Base-by-base conservation (phyloP, 2,113 vertebrate species). In the Nycticryphes semicollaris region DNA sequence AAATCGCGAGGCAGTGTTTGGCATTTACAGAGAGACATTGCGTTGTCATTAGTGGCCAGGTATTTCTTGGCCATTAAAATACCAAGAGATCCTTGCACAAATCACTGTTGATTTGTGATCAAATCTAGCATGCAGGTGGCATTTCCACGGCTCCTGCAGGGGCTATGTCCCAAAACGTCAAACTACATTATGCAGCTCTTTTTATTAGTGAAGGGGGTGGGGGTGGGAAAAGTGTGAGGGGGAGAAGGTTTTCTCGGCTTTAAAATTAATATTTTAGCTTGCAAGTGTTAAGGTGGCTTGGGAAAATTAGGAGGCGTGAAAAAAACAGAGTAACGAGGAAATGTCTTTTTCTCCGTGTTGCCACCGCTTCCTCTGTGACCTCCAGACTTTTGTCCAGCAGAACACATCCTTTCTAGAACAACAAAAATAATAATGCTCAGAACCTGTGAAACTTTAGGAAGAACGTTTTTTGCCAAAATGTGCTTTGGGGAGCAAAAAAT, bases 121-220 rank as follows among this genome's bases (percentile, higher is more conserved):
- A 73, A 66, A 86, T 39, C 72, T 39, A 62, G 75, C 79, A 31
- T 8, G 74, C 92, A 96, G 96, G 96, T 96, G 90, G 83, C 89
- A 93, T 93, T 97, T 93, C 90, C 67, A 45, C 82, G 69, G 27
- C 76, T 92, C 72, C 95, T 93, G 86, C 89, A 18, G 89, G 92
- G 86, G 84, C 84, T 81, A 25, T 70, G 66, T 94, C 89, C 96
- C 83, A 37, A 92, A 77, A 90, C 23, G 12, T 90, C 90, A 90
- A 57, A 86, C 81, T 45, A 63, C 37, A 93, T 95, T 91, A 89
- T 70, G 87, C 8, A 0, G 37, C 47, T 80, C 60, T 85, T 93
- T 80, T 59, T 68, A n/a, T 59, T 84, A 82, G n/a, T n/a, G n/a
- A n/a, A n/a, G n/a, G n/a, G n/a, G n/a, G n/a, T n/a, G n/a, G n/a